These are phyloP conservation scores for Alentia gelatinosa DNA, from an alignment of 2,888 invertebrate genomes.

Conservation along the genomic window DNA sequence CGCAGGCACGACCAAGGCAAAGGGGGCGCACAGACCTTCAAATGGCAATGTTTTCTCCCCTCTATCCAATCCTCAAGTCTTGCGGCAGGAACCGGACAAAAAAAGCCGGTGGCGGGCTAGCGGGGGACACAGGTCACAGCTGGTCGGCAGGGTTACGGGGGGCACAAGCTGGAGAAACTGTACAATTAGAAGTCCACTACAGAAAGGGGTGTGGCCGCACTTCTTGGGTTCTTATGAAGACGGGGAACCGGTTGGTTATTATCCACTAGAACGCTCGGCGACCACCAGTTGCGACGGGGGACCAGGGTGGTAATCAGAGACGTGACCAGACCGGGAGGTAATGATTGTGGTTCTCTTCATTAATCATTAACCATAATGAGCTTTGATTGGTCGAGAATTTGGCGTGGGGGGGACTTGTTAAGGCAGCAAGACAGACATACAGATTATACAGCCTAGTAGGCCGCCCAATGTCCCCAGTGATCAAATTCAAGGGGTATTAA, in stretches of 20 bases:
- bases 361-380: conserved; percentile 22
- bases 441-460: too few species aligned
- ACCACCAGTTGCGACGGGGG: neutral
- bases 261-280: neutral
- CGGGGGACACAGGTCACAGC: neutral
- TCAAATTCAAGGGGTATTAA: too few species aligned
- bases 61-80: neutral
- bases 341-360: neutral
- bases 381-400: too few species aligned
- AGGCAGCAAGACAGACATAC: too few species aligned
- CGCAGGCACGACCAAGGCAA: neutral
- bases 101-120: neutral
- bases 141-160: neutral
- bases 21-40: neutral
- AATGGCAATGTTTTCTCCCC: neutral
- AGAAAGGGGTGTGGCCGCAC: neutral
- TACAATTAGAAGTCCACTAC: neutral
- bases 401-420: too few species aligned
- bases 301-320: neutral
- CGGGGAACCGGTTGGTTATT: neutral
- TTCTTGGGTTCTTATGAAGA: neutral
- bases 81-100: neutral
- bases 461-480: too few species aligned
- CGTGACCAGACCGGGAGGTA: neutral
- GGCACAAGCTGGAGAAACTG: neutral